Base-by-base conservation (phyloP, 2,797 vertebrate genomes). In the Alosa sapidissima region DNA sequence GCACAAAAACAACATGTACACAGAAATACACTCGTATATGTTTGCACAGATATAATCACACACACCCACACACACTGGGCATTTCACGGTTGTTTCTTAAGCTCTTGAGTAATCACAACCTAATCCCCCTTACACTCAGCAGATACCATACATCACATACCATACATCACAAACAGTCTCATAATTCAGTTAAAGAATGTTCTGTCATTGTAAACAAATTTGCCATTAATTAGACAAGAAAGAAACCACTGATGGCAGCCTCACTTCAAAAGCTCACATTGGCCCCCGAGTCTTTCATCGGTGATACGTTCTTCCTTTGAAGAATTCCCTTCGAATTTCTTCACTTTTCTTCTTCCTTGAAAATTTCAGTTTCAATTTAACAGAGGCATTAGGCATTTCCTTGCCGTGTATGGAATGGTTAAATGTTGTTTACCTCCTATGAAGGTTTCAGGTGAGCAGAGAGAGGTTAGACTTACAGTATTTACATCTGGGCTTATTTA, bases 181-280 rank as follows among this genome's bases (percentile, higher is more conserved):
- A 21, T 78, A 78, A 78, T 78, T 78, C 72, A 45, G 72, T 78
- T 78, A 78, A 78, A 78, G 72, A 78, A 78, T 78, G 72, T 78
- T 41, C 14, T 14, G 16, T 78, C 72, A 45, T 47, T 19, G 72
- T 78, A 78, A 78, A 78, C 72, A 78, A 78, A 78, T 78, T 78
- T 78, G 36, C 41, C 72, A 47, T 47, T 78, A 78, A 78, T 78
- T 78, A 47, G 72, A 47, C 14, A 21, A 45, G 72, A 78, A 78
- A 47, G 41, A 78, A 47, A 19, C 72, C 16, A 78, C 72, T 47
- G 72, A 78, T n/a, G 36, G 72, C 41, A 21, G 36, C 16, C 5
- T 78, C 72, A 78, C 72, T 78, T 72, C 68, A 72, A 72, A 72
- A 72, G 68, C 68, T 4, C 68, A 72, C 33, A 41, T 10, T 72